Evolutionary conservation across 2,113 vertebrate species (phyloP).

Genomic region (Vanacampus margaritifer): DNA sequence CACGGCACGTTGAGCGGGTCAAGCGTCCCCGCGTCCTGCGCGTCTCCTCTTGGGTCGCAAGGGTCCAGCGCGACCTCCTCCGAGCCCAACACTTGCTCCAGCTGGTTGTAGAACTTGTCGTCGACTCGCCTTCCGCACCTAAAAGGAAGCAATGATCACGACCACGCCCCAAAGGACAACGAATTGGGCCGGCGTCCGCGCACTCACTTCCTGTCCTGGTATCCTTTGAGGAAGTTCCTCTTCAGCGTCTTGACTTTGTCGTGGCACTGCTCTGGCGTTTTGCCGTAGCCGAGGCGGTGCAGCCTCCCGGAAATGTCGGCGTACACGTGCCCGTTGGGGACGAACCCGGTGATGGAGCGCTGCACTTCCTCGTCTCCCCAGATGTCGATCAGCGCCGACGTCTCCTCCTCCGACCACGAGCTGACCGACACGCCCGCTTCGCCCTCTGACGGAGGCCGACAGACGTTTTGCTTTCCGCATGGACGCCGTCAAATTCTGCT

Average conservation of each 20-base stretch:
- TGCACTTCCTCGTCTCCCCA: slow-evolving; percentile 66
- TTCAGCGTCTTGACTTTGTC: slow-evolving; percentile 65
- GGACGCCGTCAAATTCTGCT: neutral
- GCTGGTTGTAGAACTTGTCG: slow-evolving; percentile 61
- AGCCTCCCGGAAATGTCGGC: slow-evolving; percentile 57
- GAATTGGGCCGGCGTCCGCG: too few relatives aligned
- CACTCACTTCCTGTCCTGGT: slow-evolving; percentile 65
- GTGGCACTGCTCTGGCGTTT: slow-evolving; percentile 65
- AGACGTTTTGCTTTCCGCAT: neutral
- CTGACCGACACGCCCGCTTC: slow-evolving; percentile 13
- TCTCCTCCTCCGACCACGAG: slow-evolving; percentile 63
- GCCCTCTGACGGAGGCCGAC: slow-evolving; percentile 29
- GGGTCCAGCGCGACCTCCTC: slow-evolving; percentile 52
- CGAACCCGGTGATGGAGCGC: slow-evolving; percentile 45
- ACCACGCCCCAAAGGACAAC: neutral
- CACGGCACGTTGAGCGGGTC: slow-evolving; percentile 41
- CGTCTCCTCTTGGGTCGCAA: slow-evolving; percentile 46
- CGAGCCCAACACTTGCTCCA: slow-evolving; percentile 61
- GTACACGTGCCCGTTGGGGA: slow-evolving; percentile 63
- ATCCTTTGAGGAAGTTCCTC: slow-evolving; percentile 61
- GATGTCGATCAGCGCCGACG: slow-evolving; percentile 58
- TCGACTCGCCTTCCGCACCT: slow-evolving; percentile 55
- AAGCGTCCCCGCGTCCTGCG: slow-evolving; percentile 46
- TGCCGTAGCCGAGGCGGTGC: slow-evolving; percentile 44
- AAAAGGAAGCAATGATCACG: neutral